phyloP scores from a whole-genome alignment of 1,140 invertebrate species.

The Cotesia vestalis region DNA sequence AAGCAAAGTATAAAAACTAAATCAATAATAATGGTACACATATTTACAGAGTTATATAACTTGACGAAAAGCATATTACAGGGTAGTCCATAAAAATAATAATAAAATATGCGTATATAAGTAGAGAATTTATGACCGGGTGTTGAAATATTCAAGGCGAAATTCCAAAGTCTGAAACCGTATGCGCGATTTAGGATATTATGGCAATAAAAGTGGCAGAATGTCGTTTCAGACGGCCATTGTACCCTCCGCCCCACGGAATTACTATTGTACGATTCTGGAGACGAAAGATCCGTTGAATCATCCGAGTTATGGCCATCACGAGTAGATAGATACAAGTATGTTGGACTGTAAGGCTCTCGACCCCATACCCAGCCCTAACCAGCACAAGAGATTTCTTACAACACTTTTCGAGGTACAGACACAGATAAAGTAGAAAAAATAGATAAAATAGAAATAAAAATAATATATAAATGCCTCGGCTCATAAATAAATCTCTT shows the following conservation, averaged over 20 bases:
- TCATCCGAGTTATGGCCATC: slow-evolving; percentile 24
- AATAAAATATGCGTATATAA: slow-evolving; percentile 6
- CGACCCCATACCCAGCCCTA: neutral
- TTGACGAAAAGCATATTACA: neutral
- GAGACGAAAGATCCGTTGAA: slow-evolving; percentile 21
- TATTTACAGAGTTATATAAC: too few species aligned
- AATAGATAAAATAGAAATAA: neutral
- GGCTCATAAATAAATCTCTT: neutral
- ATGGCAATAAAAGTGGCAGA: slow-evolving; percentile 32
- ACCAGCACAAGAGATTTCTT: slow-evolving; percentile 24
- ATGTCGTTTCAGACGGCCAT: slow-evolving; percentile 26
- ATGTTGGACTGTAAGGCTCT: neutral
- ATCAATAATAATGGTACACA: too few species aligned
- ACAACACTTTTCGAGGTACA: slow-evolving; percentile 13
- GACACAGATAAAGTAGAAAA: neutral
- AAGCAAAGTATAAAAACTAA: too few species aligned
- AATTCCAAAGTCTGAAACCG: slow-evolving; percentile 22
- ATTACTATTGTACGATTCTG: neutral
- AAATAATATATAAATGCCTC: neutral
- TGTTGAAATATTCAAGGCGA: slow-evolving; percentile 15
- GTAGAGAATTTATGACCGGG: slow-evolving; percentile 1
- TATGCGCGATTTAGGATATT: slow-evolving; percentile 31
- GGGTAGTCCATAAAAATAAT: neutral
- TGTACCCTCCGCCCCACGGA: slow-evolving; percentile 1
- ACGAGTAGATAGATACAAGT: neutral